phyloP scores from a whole-genome alignment of 2,797 vertebrate genomes.

The Phrynocephalus vlangalii region DNA sequence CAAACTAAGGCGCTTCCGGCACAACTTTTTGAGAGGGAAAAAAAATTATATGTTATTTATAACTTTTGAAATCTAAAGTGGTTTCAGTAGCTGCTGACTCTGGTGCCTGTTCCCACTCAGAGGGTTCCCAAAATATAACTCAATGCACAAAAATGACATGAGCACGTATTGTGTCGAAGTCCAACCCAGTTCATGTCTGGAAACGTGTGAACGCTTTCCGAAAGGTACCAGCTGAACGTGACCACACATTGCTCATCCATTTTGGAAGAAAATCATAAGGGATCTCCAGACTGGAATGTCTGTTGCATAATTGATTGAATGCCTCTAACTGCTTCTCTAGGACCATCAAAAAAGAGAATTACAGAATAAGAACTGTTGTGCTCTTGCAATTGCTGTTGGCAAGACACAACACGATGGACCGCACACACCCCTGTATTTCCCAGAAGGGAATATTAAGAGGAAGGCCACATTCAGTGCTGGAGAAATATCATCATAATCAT shows the following conservation, averaged over 20 bases:
- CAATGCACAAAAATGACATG: background rate
- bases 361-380: background rate
- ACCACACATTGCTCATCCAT: background rate
- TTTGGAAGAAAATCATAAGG: background rate
- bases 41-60: background rate
- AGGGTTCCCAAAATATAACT: background rate
- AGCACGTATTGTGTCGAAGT: no score
- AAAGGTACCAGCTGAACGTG: background rate
- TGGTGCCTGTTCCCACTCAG: background rate
- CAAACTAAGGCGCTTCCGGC: background rate
- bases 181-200: background rate
- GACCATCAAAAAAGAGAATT: background rate
- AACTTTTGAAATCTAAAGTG: background rate
- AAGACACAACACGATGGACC: background rate
- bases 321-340: background rate
- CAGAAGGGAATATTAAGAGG: background rate
- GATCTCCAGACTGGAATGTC: background rate
- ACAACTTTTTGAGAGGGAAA: conserved; percentile 14
- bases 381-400: background rate
- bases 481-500: background rate
- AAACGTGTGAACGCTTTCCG: background rate
- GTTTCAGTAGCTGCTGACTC: background rate
- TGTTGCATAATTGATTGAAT: background rate
- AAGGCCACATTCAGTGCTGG: no score
- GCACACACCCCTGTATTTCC: background rate